These are phyloP conservation scores for Camelus bactrianus DNA, from an alignment of 2,113 vertebrate genomes.

Conservation along the genomic window DNA sequence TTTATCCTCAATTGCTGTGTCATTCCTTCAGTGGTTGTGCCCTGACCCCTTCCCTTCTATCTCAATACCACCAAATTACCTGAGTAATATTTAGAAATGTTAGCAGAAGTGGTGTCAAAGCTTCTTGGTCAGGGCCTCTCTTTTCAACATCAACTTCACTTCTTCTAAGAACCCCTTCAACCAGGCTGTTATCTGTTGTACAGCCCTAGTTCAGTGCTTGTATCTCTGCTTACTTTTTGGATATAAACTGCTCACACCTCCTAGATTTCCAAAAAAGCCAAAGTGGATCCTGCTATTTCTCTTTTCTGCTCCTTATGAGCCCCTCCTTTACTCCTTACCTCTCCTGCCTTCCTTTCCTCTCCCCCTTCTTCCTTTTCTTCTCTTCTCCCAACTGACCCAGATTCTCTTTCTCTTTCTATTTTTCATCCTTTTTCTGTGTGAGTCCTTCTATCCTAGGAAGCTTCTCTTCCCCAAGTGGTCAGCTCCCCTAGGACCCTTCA, in stretches of 20 bases:
- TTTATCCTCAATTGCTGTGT: too few species aligned
- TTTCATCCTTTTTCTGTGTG: not conserved
- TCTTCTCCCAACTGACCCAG: not conserved
- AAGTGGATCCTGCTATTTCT: not conserved
- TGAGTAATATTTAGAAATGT: not conserved
- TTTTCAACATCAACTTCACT: slow-evolving; percentile 1
- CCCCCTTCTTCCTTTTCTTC: not conserved
- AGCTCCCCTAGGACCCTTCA: not conserved
- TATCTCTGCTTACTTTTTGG: not conserved
- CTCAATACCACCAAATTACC: not conserved
- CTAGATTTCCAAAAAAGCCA: not conserved
- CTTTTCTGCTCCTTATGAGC: not conserved
- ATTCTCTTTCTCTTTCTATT: not conserved
- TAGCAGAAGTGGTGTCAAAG: not conserved
- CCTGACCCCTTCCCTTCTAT: too few species aligned
- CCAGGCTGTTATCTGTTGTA: not conserved
- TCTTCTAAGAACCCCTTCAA: not conserved
- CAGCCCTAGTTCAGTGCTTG: not conserved
- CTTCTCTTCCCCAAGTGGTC: not conserved
- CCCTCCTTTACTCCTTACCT: too few species aligned
- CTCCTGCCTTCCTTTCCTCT: not conserved
- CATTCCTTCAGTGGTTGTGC: too few species aligned
- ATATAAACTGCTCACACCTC: not conserved
- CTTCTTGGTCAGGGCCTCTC: not conserved
- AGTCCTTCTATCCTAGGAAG: not conserved